Base-by-base conservation (phyloP, 1,140 invertebrate genomes). In the Ceratina japonica region DNA sequence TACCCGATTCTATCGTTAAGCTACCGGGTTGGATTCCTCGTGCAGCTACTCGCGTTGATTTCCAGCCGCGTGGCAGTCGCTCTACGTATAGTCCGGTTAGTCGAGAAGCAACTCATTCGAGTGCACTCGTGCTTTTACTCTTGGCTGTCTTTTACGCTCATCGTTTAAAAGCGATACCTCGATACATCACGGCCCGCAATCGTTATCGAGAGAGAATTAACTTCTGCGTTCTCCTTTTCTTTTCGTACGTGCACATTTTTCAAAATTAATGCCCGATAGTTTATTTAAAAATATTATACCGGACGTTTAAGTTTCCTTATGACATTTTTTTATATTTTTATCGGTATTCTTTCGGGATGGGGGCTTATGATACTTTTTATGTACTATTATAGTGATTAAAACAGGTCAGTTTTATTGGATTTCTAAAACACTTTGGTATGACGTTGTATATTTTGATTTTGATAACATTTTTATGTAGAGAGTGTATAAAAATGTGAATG, bases 1-100 rank as follows among this genome's bases (percentile, higher is more conserved):
- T 66, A 68, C 64, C 58, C 18, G 74, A 68, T 75, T 68, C 37
- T 63, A 75, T 59, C 63, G 74, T 75, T 68, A 68, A 59, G 63
- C 63, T 75, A 68, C 74, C 63, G 63, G 63, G 58, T 24, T 44
- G 63, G 18, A 75, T 68, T 66, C 37, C 51, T 37, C 52, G 68
- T 58, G 68, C 20, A 37, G 56, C 37, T 18, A 24, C 37, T 44
- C 37, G 37, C 54, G 37, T 68, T 58, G 65, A 58, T 75, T 68
- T 68, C 74, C 66, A 18, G 31, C 37, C 31, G 31, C 27, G 52
- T 66, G 73, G 20, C 51, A 66, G 54, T 49, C 27, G 54, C 52
- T 49, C 68, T 27, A 27, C 74, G 63, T 68, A 64, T 24, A 31
- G 63, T 59, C 64, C 20, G 74, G 74, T 59, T 66, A 59, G 64